phyloP scores from a whole-genome alignment of 2,888 invertebrate species.

The Ferdinandea cuprea region DNA sequence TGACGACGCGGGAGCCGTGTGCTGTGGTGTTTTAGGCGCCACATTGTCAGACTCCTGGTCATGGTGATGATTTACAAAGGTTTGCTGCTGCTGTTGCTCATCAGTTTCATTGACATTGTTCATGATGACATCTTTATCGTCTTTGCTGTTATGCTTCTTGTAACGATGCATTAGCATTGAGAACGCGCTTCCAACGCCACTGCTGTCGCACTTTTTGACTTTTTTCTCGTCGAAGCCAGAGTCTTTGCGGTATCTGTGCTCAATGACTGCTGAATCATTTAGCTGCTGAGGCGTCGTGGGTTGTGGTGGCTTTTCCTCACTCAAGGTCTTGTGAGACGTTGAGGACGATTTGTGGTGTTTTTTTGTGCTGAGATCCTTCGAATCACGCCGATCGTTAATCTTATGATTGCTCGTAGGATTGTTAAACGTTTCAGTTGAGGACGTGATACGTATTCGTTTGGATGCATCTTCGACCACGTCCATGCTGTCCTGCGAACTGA shows the following conservation, averaged over 20 bases:
- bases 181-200: conserved; percentile 30
- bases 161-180: conserved; percentile 67
- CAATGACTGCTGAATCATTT: conserved; percentile 71
- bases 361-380: conserved; percentile 85
- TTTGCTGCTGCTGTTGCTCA: conserved; percentile 18
- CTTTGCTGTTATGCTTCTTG: conserved; percentile 77
- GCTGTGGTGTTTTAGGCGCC: conserved; percentile 57
- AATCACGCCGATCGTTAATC: conserved; percentile 87
- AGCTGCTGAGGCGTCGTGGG: conserved; percentile 59
- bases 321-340: conserved; percentile 37
- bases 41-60: conserved; percentile 55
- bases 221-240: conserved; percentile 78
- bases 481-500: conserved; percentile 89
- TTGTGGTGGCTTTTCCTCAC: conserved; percentile 75
- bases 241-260: conserved; percentile 79
- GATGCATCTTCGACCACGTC: conserved; percentile 79
- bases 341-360: conserved; percentile 66
- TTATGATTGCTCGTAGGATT: conserved; percentile 83
- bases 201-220: conserved; percentile 78
- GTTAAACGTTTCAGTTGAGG: conserved; percentile 60
- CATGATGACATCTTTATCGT: conserved; percentile 54
- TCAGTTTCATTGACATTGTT: conserved; percentile 57
- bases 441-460: conserved; percentile 80
- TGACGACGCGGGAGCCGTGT: conserved; percentile 63
- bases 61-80: conserved; percentile 39